Evolutionary conservation across 1,140 invertebrate genomes (phyloP).

Genomic region (Euura lappo): DNA sequence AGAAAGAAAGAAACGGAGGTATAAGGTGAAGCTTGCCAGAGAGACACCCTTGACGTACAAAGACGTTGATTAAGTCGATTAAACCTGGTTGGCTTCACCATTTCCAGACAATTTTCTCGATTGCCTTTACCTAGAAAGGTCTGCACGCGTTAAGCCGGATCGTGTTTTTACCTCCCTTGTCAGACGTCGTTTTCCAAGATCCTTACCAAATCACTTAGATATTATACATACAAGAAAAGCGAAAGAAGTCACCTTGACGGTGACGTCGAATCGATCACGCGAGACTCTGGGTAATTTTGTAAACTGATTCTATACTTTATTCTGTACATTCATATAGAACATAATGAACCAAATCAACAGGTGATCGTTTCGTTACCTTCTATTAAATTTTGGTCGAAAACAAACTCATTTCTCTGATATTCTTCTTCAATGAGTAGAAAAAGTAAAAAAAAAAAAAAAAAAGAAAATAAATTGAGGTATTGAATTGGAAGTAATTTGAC

Average conservation of each 20-base stretch:
- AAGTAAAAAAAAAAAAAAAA: too few relatives aligned
- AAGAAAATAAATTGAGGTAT: not conserved
- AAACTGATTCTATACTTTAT: too few relatives aligned
- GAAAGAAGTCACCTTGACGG: too few relatives aligned
- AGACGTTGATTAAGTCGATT: constrained; percentile 7
- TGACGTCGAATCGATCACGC: not conserved
- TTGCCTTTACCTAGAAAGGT: not conserved
- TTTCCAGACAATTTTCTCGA: constrained; percentile 7
- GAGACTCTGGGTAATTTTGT: too few relatives aligned
- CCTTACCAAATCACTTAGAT: not conserved
- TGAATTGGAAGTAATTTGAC: not conserved
- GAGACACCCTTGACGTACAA: constrained; percentile 6
- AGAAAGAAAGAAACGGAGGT: not conserved
- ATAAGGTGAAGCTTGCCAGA: not conserved
- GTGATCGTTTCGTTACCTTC: too few relatives aligned
- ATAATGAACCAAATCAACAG: too few relatives aligned
- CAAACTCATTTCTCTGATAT: too few relatives aligned
- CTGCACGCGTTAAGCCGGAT: not conserved
- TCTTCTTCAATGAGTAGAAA: too few relatives aligned
- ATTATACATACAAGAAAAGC: too few relatives aligned
- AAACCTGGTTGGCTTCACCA: not conserved
- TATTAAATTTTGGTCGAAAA: too few relatives aligned
- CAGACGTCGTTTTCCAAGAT: not conserved
- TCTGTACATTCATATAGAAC: too few relatives aligned
- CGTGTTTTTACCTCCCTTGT: not conserved